These are phyloP conservation scores for Protobothrops flavoviridis DNA, from an alignment of 2,113 vertebrate genomes.

Conservation along the genomic window DNA sequence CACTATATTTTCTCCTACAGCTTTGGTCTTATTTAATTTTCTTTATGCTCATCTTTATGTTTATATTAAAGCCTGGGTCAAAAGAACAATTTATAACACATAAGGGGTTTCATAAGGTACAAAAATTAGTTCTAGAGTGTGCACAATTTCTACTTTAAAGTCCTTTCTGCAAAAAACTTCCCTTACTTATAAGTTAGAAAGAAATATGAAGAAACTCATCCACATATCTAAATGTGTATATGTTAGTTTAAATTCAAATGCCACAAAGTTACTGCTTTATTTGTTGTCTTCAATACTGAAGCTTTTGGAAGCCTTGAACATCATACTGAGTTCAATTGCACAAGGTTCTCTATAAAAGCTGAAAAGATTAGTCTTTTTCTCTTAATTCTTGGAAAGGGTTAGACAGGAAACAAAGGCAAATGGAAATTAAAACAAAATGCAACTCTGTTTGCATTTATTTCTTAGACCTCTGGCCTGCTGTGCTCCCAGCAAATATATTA, in stretches of 20 bases:
- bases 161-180: slow-evolving; percentile 25
- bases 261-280: accelerated
- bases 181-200: slow-evolving; percentile 26
- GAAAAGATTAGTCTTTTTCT: neutral
- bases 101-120: slow-evolving; percentile 49
- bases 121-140: slow-evolving; percentile 56
- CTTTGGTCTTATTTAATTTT: slow-evolving; percentile 63
- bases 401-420: neutral
- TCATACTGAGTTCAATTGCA: neutral
- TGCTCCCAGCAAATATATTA: neutral
- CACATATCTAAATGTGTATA: neutral
- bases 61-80: slow-evolving; percentile 57
- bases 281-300: neutral
- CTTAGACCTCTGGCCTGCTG: neutral
- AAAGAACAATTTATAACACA: slow-evolving; percentile 49
- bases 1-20: slow-evolving; percentile 57
- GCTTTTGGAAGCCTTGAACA: neutral
- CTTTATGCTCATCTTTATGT: slow-evolving; percentile 63
- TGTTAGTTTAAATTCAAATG: neutral
- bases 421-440: neutral
- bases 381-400: neutral
- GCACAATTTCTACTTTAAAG: slow-evolving; percentile 51
- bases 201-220: slow-evolving; percentile 6
- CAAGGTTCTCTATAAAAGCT: accelerated
- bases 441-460: neutral